These are phyloP conservation scores for Ornithoptera priamus DNA, from an alignment of 2,888 invertebrate species.

Conservation along the genomic window DNA sequence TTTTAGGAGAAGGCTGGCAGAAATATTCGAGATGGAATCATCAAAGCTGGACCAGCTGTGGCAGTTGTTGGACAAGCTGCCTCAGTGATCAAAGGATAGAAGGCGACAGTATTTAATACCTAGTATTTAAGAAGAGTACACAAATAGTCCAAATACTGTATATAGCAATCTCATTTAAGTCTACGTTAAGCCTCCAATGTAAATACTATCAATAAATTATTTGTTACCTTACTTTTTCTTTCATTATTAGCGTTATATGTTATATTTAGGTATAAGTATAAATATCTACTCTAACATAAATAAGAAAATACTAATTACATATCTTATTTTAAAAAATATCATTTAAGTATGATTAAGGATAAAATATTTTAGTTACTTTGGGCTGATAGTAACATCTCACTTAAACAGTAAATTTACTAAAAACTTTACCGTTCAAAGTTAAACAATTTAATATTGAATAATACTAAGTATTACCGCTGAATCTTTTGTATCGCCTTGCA, in stretches of 20 bases:
- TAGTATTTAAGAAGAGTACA: neutral
- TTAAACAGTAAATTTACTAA: too few relatives aligned
- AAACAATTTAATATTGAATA: too few relatives aligned
- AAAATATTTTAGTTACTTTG: too few relatives aligned
- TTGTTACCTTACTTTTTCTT: neutral
- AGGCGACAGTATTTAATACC: neutral
- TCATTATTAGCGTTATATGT: neutral
- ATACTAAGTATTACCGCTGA: too few relatives aligned
- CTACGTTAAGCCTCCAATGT: conserved; percentile 41
- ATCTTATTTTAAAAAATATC: too few relatives aligned
- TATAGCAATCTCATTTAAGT: neutral
- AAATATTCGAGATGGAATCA: conserved; percentile 48
- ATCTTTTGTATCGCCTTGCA: too few relatives aligned
- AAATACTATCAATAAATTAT: conserved; percentile 34
- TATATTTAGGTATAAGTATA: too few relatives aligned
- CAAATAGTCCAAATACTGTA: neutral
- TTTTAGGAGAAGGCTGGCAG: conserved; percentile 48
- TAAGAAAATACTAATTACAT: too few relatives aligned
- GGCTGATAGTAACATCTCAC: too few relatives aligned
- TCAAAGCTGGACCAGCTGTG: conserved; percentile 56
- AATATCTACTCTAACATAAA: too few relatives aligned
- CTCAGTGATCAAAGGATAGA: conserved; percentile 40
- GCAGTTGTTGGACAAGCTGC: conserved; percentile 47
- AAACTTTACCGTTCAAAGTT: too few relatives aligned
- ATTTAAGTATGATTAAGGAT: too few relatives aligned